Conservation (phyloP, 2,797 vertebrate genomes). For the Chloroceryle inda region DNA sequence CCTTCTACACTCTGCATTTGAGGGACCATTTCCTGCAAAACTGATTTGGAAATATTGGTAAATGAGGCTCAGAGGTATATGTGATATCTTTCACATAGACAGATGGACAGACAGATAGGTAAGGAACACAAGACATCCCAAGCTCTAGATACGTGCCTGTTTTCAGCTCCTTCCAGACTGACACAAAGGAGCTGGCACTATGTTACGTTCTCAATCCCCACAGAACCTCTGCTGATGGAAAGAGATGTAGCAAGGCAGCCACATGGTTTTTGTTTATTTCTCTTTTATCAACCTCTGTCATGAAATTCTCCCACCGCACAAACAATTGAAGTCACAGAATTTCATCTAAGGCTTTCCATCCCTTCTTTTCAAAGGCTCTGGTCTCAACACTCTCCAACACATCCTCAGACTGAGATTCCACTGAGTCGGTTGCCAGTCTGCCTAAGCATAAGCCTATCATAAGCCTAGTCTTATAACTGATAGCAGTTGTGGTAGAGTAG, state of each 20-base stretch:
- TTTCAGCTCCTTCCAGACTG: neutral
- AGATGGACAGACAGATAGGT: neutral
- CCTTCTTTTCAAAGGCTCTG: constrained; percentile 10
- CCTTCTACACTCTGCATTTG: neutral
- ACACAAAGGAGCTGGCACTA: neutral
- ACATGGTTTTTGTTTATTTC: constrained; percentile 47
- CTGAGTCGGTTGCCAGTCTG: neutral
- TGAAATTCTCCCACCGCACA: constrained; percentile 3
- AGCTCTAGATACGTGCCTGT: neutral
- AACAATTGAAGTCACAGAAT: constrained; percentile 37
- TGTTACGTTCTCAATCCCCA: neutral
- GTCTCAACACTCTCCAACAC: neutral
- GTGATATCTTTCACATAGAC: neutral
- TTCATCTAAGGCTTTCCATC: constrained; percentile 30
- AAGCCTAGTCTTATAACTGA: neutral
- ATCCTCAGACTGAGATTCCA: neutral
- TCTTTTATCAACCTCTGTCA: constrained; percentile 42
- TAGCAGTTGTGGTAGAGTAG: neutral
- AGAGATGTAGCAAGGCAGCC: neutral
- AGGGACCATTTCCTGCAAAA: neutral
- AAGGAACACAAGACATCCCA: neutral
- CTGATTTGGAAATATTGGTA: neutral
- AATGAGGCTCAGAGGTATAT: neutral
- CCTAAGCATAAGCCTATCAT: neutral
- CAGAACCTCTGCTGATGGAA: neutral